Conservation (phyloP, 2,888 invertebrate species). For the Harmothoe impar region DNA sequence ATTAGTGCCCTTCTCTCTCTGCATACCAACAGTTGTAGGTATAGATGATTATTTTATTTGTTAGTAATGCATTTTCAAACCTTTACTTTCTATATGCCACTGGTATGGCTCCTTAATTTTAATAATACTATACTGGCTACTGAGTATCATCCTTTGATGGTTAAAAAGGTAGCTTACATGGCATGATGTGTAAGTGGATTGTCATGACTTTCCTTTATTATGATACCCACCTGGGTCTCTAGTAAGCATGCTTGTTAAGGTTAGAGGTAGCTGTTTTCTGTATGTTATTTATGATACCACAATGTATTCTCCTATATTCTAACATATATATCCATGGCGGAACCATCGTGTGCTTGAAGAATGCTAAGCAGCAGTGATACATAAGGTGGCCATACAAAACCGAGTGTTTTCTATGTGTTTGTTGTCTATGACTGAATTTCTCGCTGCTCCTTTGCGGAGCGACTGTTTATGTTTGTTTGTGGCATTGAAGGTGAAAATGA, state of each 20-base stretch:
- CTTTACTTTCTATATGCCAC: not conserved
- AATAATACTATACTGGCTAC: too few species aligned
- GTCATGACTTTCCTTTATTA: too few species aligned
- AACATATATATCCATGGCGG: not conserved
- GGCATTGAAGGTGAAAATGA: slow-evolving; percentile 7
- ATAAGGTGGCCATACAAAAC: not conserved
- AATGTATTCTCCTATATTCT: slow-evolving; percentile 20
- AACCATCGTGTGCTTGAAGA: slow-evolving; percentile 13
- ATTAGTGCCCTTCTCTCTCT: too few species aligned
- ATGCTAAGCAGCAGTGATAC: slow-evolving; percentile 13
- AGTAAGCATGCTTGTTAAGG: slow-evolving; percentile 29
- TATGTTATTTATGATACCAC: slow-evolving; percentile 6
- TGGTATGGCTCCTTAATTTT: not conserved
- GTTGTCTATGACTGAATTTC: not conserved
- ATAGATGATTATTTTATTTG: too few species aligned
- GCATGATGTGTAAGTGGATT: too few species aligned
- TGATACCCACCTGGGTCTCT: too few species aligned
- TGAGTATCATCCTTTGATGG: too few species aligned
- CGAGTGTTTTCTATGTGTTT: not conserved
- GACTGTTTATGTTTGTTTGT: not conserved
- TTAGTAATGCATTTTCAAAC: too few species aligned
- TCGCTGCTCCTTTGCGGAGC: not conserved
- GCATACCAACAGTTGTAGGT: too few species aligned
- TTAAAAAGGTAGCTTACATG: too few species aligned
- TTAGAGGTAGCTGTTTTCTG: slow-evolving; percentile 26